Percentiles rank a stretch among this genome's conserved stretches.
Conservation (phyloP, 1,140 invertebrate species). For the Trichonephila clavata region DNA sequence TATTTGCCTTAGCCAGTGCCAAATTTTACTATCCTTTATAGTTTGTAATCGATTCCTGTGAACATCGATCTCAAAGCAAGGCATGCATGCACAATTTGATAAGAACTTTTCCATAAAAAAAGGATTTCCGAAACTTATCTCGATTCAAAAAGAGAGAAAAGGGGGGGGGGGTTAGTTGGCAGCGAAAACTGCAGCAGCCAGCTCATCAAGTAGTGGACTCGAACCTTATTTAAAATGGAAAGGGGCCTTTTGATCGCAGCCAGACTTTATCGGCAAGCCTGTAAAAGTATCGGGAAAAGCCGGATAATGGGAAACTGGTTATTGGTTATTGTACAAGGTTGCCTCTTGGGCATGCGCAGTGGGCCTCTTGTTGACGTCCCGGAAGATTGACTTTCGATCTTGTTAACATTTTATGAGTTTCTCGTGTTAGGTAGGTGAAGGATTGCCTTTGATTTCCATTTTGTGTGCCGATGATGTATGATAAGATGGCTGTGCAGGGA, state of each 20-base stretch:
- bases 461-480: not conserved
- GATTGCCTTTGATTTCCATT: not conserved
- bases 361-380: not conserved
- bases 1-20: not conserved
- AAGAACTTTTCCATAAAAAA: constrained; percentile 20
- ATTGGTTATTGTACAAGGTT: constrained; percentile 53
- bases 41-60: not conserved
- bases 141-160: not conserved
- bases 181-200: not conserved
- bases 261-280: constrained; percentile 44
- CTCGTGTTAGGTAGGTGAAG: not conserved
- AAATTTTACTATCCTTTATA: not conserved
- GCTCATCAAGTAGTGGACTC: not conserved
- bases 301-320: constrained; percentile 61
- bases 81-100: constrained; percentile 14
- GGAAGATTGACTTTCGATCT: constrained; percentile 49
- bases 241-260: constrained; percentile 45
- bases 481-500: not conserved
- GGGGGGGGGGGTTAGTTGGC: not conserved
- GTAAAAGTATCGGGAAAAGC: constrained; percentile 35
- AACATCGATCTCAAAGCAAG: not conserved
- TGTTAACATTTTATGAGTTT: constrained; percentile 42
- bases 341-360: not conserved
- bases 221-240: constrained; percentile 2
- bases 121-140: constrained; percentile 17